phyloP scores from a whole-genome alignment of 2,113 vertebrate genomes.

The Xenopus laevis region DNA sequence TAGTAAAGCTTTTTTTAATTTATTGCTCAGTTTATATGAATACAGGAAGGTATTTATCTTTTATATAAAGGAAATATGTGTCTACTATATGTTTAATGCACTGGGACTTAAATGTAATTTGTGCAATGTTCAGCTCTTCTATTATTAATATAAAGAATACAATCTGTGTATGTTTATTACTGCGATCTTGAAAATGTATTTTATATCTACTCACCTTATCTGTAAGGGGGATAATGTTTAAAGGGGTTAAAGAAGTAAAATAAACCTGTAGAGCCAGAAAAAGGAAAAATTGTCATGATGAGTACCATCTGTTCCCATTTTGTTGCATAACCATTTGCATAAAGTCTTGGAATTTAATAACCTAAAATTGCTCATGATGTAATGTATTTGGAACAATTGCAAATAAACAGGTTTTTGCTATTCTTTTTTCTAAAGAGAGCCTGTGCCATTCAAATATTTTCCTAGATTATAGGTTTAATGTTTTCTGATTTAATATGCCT shows the following conservation, averaged over 20 bases:
- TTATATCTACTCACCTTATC: background rate
- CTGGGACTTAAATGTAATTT: too few relatives aligned
- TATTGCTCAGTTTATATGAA: background rate
- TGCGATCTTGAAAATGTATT: too few relatives aligned
- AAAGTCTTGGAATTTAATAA: constrained; percentile 72
- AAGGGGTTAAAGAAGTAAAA: constrained; percentile 13
- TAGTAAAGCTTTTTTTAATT: background rate
- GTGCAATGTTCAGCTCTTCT: too few relatives aligned
- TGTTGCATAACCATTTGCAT: constrained; percentile 72
- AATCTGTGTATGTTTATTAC: too few relatives aligned
- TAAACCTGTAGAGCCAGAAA: constrained; percentile 57
- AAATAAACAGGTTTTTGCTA: constrained; percentile 57
- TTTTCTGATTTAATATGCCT: constrained; percentile 3
- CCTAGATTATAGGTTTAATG: constrained; percentile 39
- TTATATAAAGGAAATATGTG: background rate
- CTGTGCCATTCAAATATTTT: constrained; percentile 43
- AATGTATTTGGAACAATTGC: constrained; percentile 54
- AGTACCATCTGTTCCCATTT: constrained; percentile 69
- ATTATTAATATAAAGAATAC: too few relatives aligned
- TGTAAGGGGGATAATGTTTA: background rate
- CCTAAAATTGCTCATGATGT: constrained; percentile 63
- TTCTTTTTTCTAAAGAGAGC: constrained; percentile 34
- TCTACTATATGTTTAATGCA: too few relatives aligned
- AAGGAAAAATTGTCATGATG: constrained; percentile 58
- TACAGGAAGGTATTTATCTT: background rate